Evolutionary conservation across 2,888 invertebrate genomes (phyloP).

Genomic region (Ophion obscuratus): DNA sequence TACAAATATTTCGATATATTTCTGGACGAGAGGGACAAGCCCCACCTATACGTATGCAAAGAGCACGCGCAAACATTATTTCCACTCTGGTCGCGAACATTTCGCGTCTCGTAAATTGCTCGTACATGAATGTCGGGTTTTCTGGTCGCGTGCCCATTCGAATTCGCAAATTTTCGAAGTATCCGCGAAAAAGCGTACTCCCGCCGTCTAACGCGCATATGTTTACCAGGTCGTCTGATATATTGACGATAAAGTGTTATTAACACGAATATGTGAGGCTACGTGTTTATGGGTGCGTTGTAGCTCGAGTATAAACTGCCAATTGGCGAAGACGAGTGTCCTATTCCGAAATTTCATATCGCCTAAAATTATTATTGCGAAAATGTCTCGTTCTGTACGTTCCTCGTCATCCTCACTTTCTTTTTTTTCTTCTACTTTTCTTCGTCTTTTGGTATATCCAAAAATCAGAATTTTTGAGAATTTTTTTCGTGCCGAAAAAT

Average conservation of each 20-base stretch:
- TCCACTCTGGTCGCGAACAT: conserved; percentile 42
- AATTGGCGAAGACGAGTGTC: too few species aligned
- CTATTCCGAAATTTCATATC: too few species aligned
- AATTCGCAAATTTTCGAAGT: conserved; percentile 56
- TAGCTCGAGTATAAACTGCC: too few species aligned
- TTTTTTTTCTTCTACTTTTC: too few species aligned
- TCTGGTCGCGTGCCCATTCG: conserved; percentile 67
- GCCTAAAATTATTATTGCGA: too few species aligned
- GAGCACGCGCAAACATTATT: conserved; percentile 15
- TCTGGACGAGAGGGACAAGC: conserved; percentile 40
- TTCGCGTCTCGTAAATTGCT: conserved; percentile 57
- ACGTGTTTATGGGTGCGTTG: background rate
- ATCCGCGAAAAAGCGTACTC: conserved; percentile 40
- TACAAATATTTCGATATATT: conserved; percentile 54
- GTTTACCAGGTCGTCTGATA: conserved; percentile 18
- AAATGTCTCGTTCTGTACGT: too few species aligned
- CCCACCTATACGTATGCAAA: too few species aligned
- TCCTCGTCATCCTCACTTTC: too few species aligned
- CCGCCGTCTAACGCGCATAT: background rate
- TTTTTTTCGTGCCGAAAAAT: too few species aligned
- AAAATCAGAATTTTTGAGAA: too few species aligned
- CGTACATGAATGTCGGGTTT: conserved; percentile 51
- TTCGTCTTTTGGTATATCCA: too few species aligned
- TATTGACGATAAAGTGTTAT: conserved; percentile 9
- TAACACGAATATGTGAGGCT: background rate